Percentiles rank a stretch among this genome's conserved stretches.
phyloP scores from a whole-genome alignment of 1,140 invertebrate genomes.

The Chymomyza costata region DNA sequence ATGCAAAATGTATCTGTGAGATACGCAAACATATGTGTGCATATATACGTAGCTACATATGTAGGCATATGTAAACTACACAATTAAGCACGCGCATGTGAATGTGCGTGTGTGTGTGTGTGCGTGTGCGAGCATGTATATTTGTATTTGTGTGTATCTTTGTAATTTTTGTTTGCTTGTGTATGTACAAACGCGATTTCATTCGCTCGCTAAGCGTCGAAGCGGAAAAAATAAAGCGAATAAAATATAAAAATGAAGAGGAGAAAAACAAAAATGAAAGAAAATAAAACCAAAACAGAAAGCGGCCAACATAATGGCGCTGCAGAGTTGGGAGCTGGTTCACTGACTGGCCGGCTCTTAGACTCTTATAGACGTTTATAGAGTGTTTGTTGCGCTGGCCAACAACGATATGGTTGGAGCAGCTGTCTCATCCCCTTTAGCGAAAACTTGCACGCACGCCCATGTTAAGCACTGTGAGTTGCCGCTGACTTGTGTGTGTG shows the following conservation, averaged over 20 bases:
- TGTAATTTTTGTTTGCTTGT: slow-evolving; percentile 9
- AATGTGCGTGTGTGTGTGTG: slow-evolving; percentile 1
- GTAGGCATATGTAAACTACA: neutral
- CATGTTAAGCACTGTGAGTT: slow-evolving; percentile 22
- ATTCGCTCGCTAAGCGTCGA: slow-evolving; percentile 67
- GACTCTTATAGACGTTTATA: slow-evolving; percentile 32
- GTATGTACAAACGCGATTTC: slow-evolving; percentile 52
- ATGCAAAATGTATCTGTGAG: slow-evolving; percentile 63
- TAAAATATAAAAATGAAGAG: slow-evolving; percentile 73
- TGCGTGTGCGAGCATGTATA: slow-evolving; percentile 19
- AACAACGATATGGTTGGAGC: no score
- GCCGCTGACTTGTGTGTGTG: neutral
- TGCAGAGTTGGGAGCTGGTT: slow-evolving; percentile 34
- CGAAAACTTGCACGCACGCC: slow-evolving; percentile 55
- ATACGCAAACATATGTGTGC: slow-evolving; percentile 31
- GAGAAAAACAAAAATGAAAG: slow-evolving; percentile 47
- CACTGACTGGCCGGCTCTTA: slow-evolving; percentile 21
- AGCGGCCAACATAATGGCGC: slow-evolving; percentile 63
- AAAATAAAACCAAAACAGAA: slow-evolving; percentile 42
- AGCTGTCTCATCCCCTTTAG: no score
- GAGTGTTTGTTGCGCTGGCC: slow-evolving; percentile 17
- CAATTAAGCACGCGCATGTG: neutral
- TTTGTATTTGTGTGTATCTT: slow-evolving; percentile 12
- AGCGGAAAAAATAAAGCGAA: slow-evolving; percentile 73
- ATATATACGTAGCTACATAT: slow-evolving; percentile 7